Evolutionary conservation across 2,113 vertebrate genomes (phyloP).

Genomic region (Empidonax traillii): DNA sequence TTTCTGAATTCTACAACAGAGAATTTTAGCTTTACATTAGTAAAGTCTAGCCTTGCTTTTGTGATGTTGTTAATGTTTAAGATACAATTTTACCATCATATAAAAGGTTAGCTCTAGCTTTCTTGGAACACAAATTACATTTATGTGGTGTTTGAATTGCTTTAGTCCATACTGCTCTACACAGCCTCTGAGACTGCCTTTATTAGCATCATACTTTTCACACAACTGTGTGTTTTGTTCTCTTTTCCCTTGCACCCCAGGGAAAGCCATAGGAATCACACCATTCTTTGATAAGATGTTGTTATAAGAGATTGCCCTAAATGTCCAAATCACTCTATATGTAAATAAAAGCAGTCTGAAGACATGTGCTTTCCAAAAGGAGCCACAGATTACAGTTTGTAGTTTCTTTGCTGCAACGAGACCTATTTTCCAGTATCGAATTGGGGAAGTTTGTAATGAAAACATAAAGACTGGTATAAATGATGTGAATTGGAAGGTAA

Average conservation of each 20-base stretch:
- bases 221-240: background rate
- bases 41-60: background rate
- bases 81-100: background rate
- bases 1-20: background rate
- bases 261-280: background rate
- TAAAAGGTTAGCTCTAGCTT: background rate
- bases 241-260: background rate
- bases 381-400: background rate
- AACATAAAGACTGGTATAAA: background rate
- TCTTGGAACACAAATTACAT: background rate
- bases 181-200: background rate
- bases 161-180: background rate
- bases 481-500: background rate
- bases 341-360: background rate
- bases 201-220: background rate
- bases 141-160: background rate
- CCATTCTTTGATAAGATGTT: background rate
- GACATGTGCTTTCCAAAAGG: background rate
- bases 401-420: background rate
- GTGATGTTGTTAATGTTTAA: background rate
- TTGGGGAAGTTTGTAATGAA: background rate
- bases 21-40: background rate
- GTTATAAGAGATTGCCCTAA: background rate
- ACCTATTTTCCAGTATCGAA: background rate
- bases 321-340: background rate